phyloP scores from a whole-genome alignment of 2,888 invertebrate species.

The Quadriops clusia region DNA sequence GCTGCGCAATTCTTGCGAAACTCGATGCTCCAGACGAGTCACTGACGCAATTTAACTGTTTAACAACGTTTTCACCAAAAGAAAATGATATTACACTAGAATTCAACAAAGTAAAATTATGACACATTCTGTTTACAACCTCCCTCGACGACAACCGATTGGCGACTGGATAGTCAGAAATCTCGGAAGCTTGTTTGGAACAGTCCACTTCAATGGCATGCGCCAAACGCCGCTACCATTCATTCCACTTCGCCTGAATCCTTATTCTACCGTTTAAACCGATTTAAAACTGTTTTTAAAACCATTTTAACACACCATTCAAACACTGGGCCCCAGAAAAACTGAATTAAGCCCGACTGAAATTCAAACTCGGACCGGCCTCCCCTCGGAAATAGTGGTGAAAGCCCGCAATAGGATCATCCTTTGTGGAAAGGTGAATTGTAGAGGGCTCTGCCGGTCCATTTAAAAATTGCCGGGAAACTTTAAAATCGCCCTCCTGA shows the following conservation, averaged over 20 bases:
- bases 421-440: no score
- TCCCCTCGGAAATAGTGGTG: no score
- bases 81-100: slow-evolving; percentile 31
- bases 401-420: no score
- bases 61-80: slow-evolving; percentile 27
- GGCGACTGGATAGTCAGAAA: slow-evolving; percentile 36
- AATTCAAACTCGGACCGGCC: no score
- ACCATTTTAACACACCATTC: no score
- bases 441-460: no score
- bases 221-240: no score
- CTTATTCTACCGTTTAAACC: not conserved
- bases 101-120: slow-evolving; percentile 36
- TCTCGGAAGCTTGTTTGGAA: slow-evolving; percentile 39
- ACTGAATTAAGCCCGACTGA: no score
- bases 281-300: no score
- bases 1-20: slow-evolving; percentile 23
- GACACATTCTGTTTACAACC: slow-evolving; percentile 39
- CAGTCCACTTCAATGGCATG: slow-evolving; percentile 28
- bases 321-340: no score
- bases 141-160: slow-evolving; percentile 36
- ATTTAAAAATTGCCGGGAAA: no score
- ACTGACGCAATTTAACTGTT: slow-evolving; percentile 24
- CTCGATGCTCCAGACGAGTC: slow-evolving; percentile 25
- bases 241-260: not conserved
- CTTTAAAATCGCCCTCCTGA: no score